These are phyloP conservation scores for Macropus fuliginosus DNA, from an alignment of 2,797 vertebrate species.

Conservation along the genomic window DNA sequence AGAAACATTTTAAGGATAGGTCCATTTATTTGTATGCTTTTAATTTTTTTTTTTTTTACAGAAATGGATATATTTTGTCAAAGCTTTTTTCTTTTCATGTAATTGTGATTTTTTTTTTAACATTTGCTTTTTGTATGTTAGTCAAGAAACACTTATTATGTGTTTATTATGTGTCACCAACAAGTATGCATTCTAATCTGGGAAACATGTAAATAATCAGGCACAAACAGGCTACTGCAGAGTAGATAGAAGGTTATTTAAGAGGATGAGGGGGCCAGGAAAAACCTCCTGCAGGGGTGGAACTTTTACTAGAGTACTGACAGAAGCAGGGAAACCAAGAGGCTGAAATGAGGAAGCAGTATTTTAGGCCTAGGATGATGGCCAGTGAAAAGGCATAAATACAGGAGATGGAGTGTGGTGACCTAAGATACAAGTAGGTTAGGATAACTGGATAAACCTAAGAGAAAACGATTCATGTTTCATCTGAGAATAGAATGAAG, in stretches of 20 bases:
- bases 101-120: neutral
- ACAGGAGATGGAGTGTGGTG: neutral
- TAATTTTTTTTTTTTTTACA: neutral
- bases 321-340: neutral
- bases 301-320: neutral
- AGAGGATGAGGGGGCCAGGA: neutral
- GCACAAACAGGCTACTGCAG: neutral
- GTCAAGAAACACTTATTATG: neutral
- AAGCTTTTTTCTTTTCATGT: neutral
- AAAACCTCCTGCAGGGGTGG: too few relatives aligned
- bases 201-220: neutral
- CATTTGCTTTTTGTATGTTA: neutral
- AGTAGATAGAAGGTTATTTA: neutral
- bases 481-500: neutral
- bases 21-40: neutral
- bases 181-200: neutral
- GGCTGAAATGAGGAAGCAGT: neutral
- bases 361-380: neutral
- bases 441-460: neutral
- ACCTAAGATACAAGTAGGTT: neutral
- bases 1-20: neutral
- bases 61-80: neutral
- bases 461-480: neutral
- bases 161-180: neutral
- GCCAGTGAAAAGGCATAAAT: neutral